Evolutionary conservation across 92 coral and sea anemone genomes (phyloP).

Genomic region (Zoanthus sansibaricus): DNA sequence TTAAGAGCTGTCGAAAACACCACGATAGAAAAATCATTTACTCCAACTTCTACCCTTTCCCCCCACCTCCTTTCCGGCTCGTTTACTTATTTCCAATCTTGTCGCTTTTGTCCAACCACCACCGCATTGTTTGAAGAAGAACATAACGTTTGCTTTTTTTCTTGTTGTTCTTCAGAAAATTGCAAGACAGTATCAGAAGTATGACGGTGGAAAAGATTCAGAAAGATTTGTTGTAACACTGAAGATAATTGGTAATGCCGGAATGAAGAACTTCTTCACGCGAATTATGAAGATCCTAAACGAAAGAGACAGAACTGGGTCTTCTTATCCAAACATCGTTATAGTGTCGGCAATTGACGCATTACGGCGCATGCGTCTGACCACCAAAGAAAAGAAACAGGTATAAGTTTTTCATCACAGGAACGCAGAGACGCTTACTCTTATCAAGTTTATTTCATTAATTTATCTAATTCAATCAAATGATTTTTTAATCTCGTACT

Average conservation of each 20-base stretch:
- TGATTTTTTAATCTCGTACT: neutral
- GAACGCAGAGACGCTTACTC: too few relatives aligned
- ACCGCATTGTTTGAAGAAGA: too few relatives aligned
- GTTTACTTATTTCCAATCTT: neutral
- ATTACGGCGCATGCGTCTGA: constrained; percentile 56
- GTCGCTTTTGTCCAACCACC: too few relatives aligned
- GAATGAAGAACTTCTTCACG: constrained; percentile 43
- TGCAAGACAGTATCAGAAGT: constrained; percentile 44
- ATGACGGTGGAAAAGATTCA: constrained; percentile 22
- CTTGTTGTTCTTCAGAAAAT: constrained; percentile 25
- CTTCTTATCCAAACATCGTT: constrained; percentile 47
- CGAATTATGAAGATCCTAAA: constrained; percentile 35
- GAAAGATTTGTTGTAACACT: constrained; percentile 62
- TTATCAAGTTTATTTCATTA: too few relatives aligned
- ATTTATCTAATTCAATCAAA: too few relatives aligned
- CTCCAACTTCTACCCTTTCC: too few relatives aligned
- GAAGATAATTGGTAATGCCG: constrained; percentile 68
- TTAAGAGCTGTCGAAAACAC: neutral
- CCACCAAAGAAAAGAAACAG: constrained; percentile 25
- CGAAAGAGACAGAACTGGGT: constrained; percentile 27
- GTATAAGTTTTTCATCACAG: neutral
- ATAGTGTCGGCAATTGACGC: constrained; percentile 68
- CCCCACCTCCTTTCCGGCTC: too few relatives aligned
- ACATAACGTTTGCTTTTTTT: neutral
- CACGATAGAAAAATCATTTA: neutral